phyloP scores from a whole-genome alignment of 2,113 vertebrate genomes.

The Abramis brama region DNA sequence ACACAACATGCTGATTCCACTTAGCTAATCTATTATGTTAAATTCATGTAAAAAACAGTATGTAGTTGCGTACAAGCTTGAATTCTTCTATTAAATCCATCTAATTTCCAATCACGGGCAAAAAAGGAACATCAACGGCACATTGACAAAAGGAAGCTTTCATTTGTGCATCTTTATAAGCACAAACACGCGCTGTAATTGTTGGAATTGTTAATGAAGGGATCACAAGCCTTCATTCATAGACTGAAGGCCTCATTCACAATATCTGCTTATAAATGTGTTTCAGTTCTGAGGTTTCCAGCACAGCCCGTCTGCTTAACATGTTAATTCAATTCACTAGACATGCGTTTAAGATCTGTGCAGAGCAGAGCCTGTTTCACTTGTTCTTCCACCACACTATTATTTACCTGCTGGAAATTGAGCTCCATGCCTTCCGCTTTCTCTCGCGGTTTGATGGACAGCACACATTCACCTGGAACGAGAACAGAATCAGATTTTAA shows the following conservation, averaged over 20 bases:
- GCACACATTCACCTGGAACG: slow-evolving; percentile 86
- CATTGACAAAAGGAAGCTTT: slow-evolving; percentile 10
- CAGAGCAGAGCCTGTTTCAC: neutral
- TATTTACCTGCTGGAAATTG: slow-evolving; percentile 91
- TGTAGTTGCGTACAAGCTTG: no score
- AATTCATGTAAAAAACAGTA: no score
- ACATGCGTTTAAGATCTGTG: slow-evolving; percentile 6
- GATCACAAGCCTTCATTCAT: slow-evolving; percentile 20
- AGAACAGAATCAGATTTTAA: neutral
- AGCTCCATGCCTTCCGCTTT: slow-evolving; percentile 88
- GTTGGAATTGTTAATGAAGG: neutral
- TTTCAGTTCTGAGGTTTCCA: neutral
- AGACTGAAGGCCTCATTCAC: neutral
- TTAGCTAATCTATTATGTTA: no score
- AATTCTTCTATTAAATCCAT: neutral
- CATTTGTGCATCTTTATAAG: neutral
- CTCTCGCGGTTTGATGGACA: slow-evolving; percentile 86
- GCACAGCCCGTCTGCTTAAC: neutral
- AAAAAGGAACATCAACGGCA: neutral
- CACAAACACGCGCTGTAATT: slow-evolving; percentile 25
- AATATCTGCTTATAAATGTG: neutral
- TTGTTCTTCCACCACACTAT: neutral
- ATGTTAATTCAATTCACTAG: slow-evolving; percentile 8
- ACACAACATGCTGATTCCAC: neutral
- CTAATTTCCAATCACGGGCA: neutral